phyloP scores from a whole-genome alignment of 2,888 invertebrate species.

The Erynnis tages region DNA sequence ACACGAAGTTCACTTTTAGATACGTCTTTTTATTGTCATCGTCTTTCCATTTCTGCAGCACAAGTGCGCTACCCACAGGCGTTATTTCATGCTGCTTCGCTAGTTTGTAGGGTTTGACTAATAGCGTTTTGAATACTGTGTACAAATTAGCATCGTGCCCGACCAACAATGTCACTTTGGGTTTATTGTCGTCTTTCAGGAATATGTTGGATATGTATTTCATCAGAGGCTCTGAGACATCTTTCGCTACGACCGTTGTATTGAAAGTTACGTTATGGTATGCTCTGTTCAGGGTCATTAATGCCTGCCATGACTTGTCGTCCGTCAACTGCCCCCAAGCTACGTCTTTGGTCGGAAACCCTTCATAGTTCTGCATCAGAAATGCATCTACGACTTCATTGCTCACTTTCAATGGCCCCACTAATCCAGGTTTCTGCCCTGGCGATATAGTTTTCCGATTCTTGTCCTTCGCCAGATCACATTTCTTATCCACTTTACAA shows the following conservation, averaged over 20 bases:
- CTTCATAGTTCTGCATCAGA: constrained; percentile 68
- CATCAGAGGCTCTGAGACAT: constrained; percentile 56
- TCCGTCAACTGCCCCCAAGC: constrained; percentile 60
- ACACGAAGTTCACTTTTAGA: constrained; percentile 62
- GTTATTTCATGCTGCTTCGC: constrained; percentile 51
- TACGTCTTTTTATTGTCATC: constrained; percentile 37
- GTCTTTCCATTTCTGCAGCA: constrained; percentile 65
- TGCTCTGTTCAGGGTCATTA: constrained; percentile 49
- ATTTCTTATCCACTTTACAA: constrained; percentile 50
- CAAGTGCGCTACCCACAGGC: constrained; percentile 65
- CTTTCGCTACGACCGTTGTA: constrained; percentile 55
- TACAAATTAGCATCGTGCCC: constrained; percentile 71
- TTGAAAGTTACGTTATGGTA: constrained; percentile 67
- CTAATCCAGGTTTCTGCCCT: constrained; percentile 54
- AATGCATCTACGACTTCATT: constrained; percentile 67
- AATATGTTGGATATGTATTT: constrained; percentile 52
- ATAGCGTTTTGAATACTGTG: constrained; percentile 53
- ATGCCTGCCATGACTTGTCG: constrained; percentile 45
- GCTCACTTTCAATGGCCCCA: constrained; percentile 63
- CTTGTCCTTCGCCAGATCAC: constrained; percentile 51
- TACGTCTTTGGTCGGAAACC: constrained; percentile 51
- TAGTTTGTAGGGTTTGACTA: constrained; percentile 50
- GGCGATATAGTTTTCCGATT: constrained; percentile 46
- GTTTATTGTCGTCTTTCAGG: constrained; percentile 35
- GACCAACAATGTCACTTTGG: constrained; percentile 58